Evolutionary conservation across 1,140 invertebrate genomes (phyloP), one percentile per base, ranked within the genome.

Genomic region (Drosophila pseudoobscura): DNA sequence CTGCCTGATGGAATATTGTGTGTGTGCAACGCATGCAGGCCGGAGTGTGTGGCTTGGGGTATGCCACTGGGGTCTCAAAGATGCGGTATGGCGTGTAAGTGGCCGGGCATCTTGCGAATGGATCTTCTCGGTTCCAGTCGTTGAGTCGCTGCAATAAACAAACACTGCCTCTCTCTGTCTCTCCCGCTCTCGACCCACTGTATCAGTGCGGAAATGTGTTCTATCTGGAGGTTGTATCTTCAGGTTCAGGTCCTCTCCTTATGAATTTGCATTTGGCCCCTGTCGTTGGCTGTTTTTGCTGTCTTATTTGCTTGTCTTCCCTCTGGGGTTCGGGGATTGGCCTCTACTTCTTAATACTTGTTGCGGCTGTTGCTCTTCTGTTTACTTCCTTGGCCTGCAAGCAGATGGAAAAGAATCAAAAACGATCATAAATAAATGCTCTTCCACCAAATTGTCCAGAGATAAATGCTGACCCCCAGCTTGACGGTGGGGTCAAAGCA

Each of bases 261-360:
- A n/a, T 53, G 82, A 87, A 85, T 85, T 87, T 78, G 82, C 82
- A 85, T 87, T 39, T 47, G 65, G 61, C 74, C 46, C 41, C 59
- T 61, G 17, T 63, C 35, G 35, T 39, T 46, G 55, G 54, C 58
- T 31, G 31, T 39, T 63, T 71, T 39, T 11, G 9, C 35, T 39
- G 35, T 9, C 35, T 17, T 17, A 17, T 55, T 68, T 41, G 29
- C 9, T 39, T 39, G 35, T 11, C 31, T 35, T 35, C 31, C 29
- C 17, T 39, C 17, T 39, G 41, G 39, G 35, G 59, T 74, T 64
- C 56, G 64, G 59, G 75, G 51, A 52, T 82, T 65, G 82, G 82
- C 61, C 50, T 66, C 43, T 57, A 17, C 17, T 17, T 78, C 49
- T 51, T 58, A 69, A 68, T 68, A 66, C 58, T 70, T 68, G 7